phyloP scores from a whole-genome alignment of 2,113 vertebrate genomes.

The Hypomesus transpacificus region DNA sequence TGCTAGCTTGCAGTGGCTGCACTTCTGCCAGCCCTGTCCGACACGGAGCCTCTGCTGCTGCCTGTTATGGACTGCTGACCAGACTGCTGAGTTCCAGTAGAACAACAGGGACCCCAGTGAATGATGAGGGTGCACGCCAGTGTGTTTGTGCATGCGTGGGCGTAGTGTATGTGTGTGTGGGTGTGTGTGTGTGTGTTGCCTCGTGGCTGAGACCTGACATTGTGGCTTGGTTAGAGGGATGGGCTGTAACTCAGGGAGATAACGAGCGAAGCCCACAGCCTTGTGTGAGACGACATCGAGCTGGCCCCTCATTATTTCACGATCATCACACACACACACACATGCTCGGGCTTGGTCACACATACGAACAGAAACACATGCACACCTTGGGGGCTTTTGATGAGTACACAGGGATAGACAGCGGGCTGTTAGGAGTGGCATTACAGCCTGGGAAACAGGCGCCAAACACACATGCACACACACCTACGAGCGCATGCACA shows the following conservation, averaged over 20 bases:
- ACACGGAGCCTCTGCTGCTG: too few relatives aligned
- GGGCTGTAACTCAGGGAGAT: slow-evolving; percentile 23
- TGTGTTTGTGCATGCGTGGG: slow-evolving; percentile 7
- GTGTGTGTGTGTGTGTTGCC: slow-evolving; percentile 7
- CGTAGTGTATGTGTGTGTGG: background rate
- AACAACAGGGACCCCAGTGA: too few relatives aligned
- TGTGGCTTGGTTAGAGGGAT: slow-evolving; percentile 9
- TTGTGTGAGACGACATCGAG: slow-evolving; percentile 7
- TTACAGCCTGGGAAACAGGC: background rate
- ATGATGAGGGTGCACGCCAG: too few relatives aligned
- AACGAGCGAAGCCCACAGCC: slow-evolving; percentile 11
- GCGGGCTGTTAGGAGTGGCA: background rate
- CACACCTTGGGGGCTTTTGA: background rate
- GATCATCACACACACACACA: slow-evolving; percentile 24
- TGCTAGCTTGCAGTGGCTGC: too few relatives aligned
- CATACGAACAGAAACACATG: background rate
- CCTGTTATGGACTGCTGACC: too few relatives aligned
- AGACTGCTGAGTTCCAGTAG: too few relatives aligned
- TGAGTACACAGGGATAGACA: background rate
- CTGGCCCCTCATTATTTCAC: slow-evolving; percentile 37
- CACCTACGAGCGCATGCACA: background rate
- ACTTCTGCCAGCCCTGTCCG: too few relatives aligned
- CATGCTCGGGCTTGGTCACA: background rate
- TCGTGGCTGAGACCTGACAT: background rate
- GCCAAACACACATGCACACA: background rate